These are phyloP conservation scores for Eumacrocentrus americanus DNA, from an alignment of 2,888 invertebrate species.

Conservation along the genomic window DNA sequence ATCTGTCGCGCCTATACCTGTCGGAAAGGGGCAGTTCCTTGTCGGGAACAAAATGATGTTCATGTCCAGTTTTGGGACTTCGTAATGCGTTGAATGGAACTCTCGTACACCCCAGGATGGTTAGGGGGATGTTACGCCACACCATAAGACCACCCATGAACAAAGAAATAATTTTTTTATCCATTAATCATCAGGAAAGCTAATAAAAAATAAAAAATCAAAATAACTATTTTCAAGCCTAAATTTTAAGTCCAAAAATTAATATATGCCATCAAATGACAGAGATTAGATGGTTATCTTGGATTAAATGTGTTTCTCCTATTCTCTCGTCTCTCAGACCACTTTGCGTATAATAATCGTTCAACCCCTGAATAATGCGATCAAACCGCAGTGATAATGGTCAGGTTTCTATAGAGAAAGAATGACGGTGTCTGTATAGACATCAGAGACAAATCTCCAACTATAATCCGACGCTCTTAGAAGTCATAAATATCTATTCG, in stretches of 20 bases:
- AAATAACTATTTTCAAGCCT: no score
- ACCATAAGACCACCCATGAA: slow-evolving; percentile 9
- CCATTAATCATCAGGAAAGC: neutral
- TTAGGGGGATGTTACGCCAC: neutral
- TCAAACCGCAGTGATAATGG: neutral
- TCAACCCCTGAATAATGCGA: neutral
- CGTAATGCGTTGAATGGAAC: neutral
- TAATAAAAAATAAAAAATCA: no score
- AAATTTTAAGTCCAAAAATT: slow-evolving; percentile 2
- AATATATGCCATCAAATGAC: neutral
- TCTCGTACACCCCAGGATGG: neutral
- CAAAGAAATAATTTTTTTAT: no score
- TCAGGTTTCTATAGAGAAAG: no score
- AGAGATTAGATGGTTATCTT: neutral
- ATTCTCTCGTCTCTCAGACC: neutral
- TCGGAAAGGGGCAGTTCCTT: slow-evolving; percentile 1
- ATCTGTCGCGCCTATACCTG: slow-evolving; percentile 35
- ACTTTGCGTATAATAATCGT: neutral
- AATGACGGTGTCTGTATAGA: no score
- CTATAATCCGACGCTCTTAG: slow-evolving; percentile 31
- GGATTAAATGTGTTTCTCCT: neutral
- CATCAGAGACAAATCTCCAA: neutral
- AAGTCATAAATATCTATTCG: slow-evolving; percentile 37
- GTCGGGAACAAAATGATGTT: slow-evolving; percentile 11
- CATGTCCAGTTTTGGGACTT: neutral